Evolutionary conservation across 2,888 invertebrate genomes (phyloP), one percentile per base, ranked within the genome.

Genomic region (Lasius fuliginosus): DNA sequence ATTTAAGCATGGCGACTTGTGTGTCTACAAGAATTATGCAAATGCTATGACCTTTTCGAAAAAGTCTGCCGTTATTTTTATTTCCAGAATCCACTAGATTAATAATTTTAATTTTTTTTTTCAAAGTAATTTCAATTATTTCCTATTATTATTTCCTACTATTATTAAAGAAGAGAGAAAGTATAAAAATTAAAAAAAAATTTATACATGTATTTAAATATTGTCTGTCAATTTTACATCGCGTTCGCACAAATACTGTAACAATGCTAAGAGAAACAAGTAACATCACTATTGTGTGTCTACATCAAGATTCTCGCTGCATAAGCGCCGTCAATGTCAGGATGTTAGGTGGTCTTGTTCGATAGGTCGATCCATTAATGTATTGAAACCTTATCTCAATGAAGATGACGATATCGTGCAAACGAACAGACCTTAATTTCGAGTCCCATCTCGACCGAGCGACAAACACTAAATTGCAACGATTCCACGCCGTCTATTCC

Each of bases 371-470:
- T 62, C 87, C 85, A 89, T 91, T 90, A 89, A 85, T 86, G 86
- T 68, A 90, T 90, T 85, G 88, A 86, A 84, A 81, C 86, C 87
- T 90, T 91, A 90, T 90, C 90, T 85, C 87, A 91, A 91, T 89
- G 91, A 90, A 90, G 88, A 85, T 75, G 88, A 64, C 82, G 87
- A 83, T 91, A 89, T 86, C 86, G 81, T 33, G 67, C 74, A 82
- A 87, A 81, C 83, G 75, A 64, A 56, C 60, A 81, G 60, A 83
- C 74, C 56, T 58, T 60, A 82, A 87, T 87, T 89, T 88, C 86
- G 64, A 83, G 60, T 85, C 73, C 82, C 67, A 89, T 90, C 64
- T 46, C 65, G 75, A 36, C 27, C 86, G 85, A 87, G 85, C 84
- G 56, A 79, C 83, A 64, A 88, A 73, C 86, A 83, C n/a, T 67